Evolutionary conservation across 2,113 vertebrate genomes (phyloP).

Genomic region (Gulo gulo): DNA sequence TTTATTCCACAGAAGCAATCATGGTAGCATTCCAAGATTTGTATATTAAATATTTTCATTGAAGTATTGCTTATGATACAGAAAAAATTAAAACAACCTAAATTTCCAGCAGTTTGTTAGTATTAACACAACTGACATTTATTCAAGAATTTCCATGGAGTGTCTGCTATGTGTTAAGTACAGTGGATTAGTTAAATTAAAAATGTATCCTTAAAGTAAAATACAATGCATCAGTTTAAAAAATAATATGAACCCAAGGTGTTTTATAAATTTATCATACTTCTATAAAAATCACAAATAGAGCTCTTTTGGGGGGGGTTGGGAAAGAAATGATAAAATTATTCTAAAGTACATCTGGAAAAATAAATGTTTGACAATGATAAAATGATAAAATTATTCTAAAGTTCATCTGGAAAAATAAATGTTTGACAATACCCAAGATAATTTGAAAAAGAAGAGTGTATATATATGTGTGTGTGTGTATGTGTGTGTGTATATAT

Average conservation of each 20-base stretch:
- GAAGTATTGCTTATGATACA: conserved; percentile 4
- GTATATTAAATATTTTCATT: conserved; percentile 2
- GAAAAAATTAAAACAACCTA: conserved; percentile 1
- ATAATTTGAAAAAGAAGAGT: neutral
- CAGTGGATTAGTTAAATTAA: neutral
- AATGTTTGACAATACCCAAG: conserved; percentile 6
- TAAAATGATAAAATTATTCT: neutral
- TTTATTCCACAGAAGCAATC: conserved; percentile 39
- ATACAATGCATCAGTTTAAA: neutral
- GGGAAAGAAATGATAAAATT: neutral
- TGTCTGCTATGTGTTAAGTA: neutral
- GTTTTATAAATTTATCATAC: conserved; percentile 16
- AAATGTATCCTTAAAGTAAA: conserved; percentile 40
- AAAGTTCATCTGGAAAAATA: neutral
- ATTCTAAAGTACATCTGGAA: neutral
- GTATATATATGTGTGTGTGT: neutral
- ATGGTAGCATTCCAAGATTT: conserved; percentile 20
- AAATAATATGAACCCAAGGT: neutral
- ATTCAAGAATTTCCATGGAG: neutral
- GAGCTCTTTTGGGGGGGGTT: neutral
- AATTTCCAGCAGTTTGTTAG: neutral
- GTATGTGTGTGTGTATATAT: too few relatives aligned
- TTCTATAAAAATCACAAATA: neutral
- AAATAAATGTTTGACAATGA: conserved; percentile 23
- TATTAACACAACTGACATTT: conserved; percentile 12